Base-by-base conservation (phyloP, 1,140 invertebrate species). In the Drosophila santomea region DNA sequence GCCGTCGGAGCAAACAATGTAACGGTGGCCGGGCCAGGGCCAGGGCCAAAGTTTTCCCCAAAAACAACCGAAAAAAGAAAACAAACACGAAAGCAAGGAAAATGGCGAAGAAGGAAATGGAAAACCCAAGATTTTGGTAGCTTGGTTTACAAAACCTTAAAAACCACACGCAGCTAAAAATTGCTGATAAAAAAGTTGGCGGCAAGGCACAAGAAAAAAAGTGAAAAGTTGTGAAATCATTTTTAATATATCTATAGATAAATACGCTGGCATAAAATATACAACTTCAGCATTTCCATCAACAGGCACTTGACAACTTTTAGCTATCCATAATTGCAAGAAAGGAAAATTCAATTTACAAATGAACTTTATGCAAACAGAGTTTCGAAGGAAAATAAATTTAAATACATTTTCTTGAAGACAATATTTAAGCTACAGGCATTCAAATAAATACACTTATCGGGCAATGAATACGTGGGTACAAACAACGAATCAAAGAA, bases 171-270 rank as follows among this genome's bases (percentile, higher is more conserved):
- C 61, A 67, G 51, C 38, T 35, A 64, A 56, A 55, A 55, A 50
- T 52, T 64, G 32, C 52, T 67, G 32, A 68, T 47, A 63, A 82
- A 78, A 82, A 85, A 62, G 59, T 85, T 78, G 12, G 47, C 28
- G 52, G 57, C 69, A 63, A 52, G 58, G 56, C 50, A 48, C 32
- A 51, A 59, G 36, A 59, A 62, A 54, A 54, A 28, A 48, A 47
- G 41, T 73, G 43, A 74, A 84, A 84, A 85, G 81, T 85, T 84
- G 79, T 35, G 58, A 84, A 83, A 80, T 62, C 43, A 68, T 77
- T 80, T 73, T 80, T 80, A 45, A 56, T 51, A 71, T 64, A 52
- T 73, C 45, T 61, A 60, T 75, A 58, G 25, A 57, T 67, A 67
- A 68, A 67, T 48, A 58, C 36, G 51, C 60, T 60, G 28, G 12